Conservation (phyloP, 2,113 vertebrate species). For the Halcyon malimbica region DNA sequence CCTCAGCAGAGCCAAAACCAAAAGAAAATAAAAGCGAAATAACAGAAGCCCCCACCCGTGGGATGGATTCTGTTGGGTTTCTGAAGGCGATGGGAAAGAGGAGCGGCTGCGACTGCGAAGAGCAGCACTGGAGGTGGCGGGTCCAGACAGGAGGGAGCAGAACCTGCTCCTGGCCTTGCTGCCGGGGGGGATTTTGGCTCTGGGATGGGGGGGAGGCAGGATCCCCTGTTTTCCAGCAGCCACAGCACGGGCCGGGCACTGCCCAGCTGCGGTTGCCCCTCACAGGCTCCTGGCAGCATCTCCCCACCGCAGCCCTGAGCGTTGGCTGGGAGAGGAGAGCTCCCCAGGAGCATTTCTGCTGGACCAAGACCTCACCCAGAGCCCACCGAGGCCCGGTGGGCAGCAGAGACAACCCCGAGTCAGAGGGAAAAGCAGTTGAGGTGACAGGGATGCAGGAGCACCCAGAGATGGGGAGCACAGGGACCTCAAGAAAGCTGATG, state of each 20-base stretch:
- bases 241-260: background rate
- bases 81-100: background rate
- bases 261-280: background rate
- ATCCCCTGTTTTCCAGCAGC: background rate
- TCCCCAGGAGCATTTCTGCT: background rate
- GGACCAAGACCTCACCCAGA: background rate
- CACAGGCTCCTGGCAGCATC: background rate
- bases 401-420: background rate
- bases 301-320: fast-evolving
- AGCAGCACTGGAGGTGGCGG: fast-evolving
- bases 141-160: background rate
- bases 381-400: background rate
- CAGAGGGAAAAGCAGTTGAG: background rate
- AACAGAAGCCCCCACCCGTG: background rate
- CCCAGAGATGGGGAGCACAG: background rate
- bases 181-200: background rate
- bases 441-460: background rate
- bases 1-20: background rate
- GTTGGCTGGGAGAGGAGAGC: background rate
- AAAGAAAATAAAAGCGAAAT: too few species aligned
- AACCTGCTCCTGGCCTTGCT: background rate
- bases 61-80: background rate
- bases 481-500: background rate
- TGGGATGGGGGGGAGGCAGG: background rate
- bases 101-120: background rate